Percentiles rank a stretch among this genome's conserved stretches.
These are phyloP conservation scores for Xyrauchen texanus DNA, from an alignment of 2,113 vertebrate species.

Conservation along the genomic window DNA sequence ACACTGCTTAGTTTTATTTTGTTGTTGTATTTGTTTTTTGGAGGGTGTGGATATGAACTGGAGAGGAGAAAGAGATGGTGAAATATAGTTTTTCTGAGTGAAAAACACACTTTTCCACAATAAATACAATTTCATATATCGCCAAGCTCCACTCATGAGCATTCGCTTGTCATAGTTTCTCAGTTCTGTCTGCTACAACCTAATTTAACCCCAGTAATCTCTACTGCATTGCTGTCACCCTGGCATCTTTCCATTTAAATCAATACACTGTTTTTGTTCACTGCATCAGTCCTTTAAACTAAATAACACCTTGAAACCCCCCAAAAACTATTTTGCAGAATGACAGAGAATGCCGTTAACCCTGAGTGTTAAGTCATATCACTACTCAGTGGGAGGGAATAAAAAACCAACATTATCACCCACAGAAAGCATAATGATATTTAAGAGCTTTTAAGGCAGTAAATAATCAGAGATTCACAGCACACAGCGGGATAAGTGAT, in stretches of 20 bases:
- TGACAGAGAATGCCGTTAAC: constrained; percentile 7
- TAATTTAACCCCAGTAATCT: not conserved
- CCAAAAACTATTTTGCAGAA: not conserved
- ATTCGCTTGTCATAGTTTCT: not conserved
- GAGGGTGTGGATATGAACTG: not conserved
- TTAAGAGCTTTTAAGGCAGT: not conserved
- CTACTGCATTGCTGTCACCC: not conserved
- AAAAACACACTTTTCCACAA: not conserved
- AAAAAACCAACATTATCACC: not conserved
- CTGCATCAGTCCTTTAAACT: not conserved
- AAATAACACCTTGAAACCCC: constrained; percentile 15
- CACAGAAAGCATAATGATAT: constrained; percentile 7
- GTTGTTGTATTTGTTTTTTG: too few species aligned
- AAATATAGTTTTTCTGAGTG: not conserved
- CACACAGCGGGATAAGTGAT: not conserved
- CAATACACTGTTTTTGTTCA: not conserved
- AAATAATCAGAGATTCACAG: not conserved
- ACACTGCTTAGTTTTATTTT: not conserved
- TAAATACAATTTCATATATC: not conserved
- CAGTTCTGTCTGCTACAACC: not conserved
- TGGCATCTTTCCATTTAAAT: constrained; percentile 18
- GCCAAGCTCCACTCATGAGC: too few species aligned
- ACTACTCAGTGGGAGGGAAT: not conserved
- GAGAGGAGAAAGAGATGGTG: not conserved
- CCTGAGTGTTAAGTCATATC: constrained; percentile 6